Evolutionary conservation across 2,888 invertebrate genomes (phyloP), one percentile per base, ranked within the genome.

Genomic region (Pterostichus madidus): DNA sequence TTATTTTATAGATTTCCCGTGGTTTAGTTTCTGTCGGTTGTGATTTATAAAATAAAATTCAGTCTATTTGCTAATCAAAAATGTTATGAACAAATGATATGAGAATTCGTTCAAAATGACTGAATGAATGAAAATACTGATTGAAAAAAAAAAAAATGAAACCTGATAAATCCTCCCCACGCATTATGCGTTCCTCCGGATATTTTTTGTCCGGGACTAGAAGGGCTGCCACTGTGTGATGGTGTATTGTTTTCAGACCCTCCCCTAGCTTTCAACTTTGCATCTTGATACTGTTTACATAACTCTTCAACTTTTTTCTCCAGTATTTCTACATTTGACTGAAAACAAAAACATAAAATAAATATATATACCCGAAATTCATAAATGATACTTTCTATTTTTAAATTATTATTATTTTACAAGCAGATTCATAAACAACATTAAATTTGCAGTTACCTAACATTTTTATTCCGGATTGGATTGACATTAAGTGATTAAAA

Each of bases 301-400:
- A 96, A 90, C 86, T 95, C 94, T 79, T 95, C 95, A 0, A 96
- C 95, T 75, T 93, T 92, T 68, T 93, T 93, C 86, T 96, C 96
- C 77, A 96, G 89, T 59, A 92, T 91, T 84, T 96, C 96, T 2
- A 93, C 92, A 87, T 94, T 93, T 6, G 94, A 93, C 93, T 93
- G 86, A 4, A 88, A 86, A 84, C 76, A 84, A 75, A 79, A 68
- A 84, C 2, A 52, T 10, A 49, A 49, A 49, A 49, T 49, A 11
- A n/a, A n/a, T 49, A 49, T 5, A 11, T 46, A 24, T n/a, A n/a
- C n/a, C 8, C n/a, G 53, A 31, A 4, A 24, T 24, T 24, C 24
- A 24, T 24, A 24, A 24, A 24, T 24, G 24, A 24, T 24, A 24
- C 24, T 24, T 24, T 24, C 24, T 2, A 24, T 24, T 24, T 24